phyloP scores from a whole-genome alignment of 2,113 vertebrate genomes.

The Saccopteryx bilineata region DNA sequence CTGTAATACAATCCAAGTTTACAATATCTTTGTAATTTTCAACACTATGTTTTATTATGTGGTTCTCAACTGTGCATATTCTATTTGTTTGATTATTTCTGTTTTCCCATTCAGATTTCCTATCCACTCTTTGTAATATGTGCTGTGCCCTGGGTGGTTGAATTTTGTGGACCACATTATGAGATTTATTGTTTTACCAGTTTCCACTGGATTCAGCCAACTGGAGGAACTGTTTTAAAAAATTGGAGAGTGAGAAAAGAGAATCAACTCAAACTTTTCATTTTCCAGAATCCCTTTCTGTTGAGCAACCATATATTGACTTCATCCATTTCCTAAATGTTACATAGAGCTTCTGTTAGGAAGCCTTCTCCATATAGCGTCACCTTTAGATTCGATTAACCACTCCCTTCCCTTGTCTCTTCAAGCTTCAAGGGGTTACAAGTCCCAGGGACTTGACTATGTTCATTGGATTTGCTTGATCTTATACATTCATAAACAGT shows the following conservation, averaged over 20 bases:
- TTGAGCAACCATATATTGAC: neutral
- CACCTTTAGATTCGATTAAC: neutral
- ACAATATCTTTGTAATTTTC: neutral
- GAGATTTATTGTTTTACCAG: neutral
- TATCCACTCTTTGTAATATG: neutral
- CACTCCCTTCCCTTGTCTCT: neutral
- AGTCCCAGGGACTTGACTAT: neutral
- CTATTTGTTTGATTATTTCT: neutral
- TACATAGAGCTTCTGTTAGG: neutral
- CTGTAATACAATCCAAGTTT: neutral
- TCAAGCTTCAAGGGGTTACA: neutral
- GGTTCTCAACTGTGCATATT: neutral
- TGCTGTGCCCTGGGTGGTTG: neutral
- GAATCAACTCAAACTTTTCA: neutral
- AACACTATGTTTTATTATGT: neutral
- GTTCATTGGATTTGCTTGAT: conserved; percentile 11
- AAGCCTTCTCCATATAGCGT: neutral
- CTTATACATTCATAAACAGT: neutral
- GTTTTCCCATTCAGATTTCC: neutral
- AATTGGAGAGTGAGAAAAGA: neutral
- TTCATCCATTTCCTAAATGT: neutral
- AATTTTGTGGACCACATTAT: neutral
- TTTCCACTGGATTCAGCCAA: neutral
- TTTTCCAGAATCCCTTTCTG: neutral
- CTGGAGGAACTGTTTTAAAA: neutral